Conservation (phyloP, 2,888 invertebrate species). For the Drosophila pullipes region DNA sequence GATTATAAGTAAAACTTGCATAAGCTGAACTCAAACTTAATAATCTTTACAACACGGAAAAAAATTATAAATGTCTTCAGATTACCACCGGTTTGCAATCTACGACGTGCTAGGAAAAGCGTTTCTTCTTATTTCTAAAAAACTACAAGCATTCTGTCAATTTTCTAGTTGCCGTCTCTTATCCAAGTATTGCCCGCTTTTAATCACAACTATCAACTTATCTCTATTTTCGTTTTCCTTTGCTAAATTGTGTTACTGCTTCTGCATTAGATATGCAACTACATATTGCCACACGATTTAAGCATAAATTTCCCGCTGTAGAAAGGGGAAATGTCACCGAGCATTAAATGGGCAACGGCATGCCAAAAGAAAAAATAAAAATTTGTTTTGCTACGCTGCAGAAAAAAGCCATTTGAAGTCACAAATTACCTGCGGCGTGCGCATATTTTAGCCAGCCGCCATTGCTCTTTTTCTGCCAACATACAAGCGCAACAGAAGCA, state of each 20-base stretch:
- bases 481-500: slow-evolving; percentile 7
- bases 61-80: not conserved
- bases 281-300: slow-evolving; percentile 54
- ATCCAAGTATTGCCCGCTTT: slow-evolving; percentile 15
- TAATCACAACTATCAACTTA: slow-evolving; percentile 26
- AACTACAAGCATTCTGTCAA: not conserved
- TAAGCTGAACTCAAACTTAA: not conserved
- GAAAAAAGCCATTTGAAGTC: slow-evolving; percentile 52
- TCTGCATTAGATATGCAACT: slow-evolving; percentile 54
- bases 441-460: slow-evolving; percentile 64
- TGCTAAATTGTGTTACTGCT: slow-evolving; percentile 47
- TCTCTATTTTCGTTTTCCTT: slow-evolving; percentile 53
- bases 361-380: slow-evolving; percentile 14
- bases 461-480: slow-evolving; percentile 21
- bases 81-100: not conserved
- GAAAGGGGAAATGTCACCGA: slow-evolving; percentile 23
- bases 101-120: not conserved
- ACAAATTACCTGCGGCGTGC: slow-evolving; percentile 70
- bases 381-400: slow-evolving; percentile 31
- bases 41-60: not conserved
- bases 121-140: not conserved
- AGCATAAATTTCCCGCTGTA: slow-evolving; percentile 49
- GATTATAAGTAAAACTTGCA: not conserved
- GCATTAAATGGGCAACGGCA: slow-evolving; percentile 57
- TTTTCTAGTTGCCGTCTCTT: not conserved